Percentiles rank a stretch among this genome's conserved stretches.
These are phyloP conservation scores for Chironomus tentans DNA, from an alignment of 2,888 invertebrate species.

Conservation along the genomic window DNA sequence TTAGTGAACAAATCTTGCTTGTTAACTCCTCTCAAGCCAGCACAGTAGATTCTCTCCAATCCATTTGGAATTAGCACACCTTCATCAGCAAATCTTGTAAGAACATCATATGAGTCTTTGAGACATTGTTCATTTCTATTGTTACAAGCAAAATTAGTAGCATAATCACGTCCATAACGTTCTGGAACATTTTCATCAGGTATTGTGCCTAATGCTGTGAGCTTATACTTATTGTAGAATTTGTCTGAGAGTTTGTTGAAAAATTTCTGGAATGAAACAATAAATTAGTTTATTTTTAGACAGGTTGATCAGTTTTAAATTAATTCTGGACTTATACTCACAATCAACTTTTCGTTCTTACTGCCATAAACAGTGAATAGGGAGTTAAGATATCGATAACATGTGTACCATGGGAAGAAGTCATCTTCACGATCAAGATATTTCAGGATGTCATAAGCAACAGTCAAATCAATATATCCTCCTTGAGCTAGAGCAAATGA, in stretches of 20 bases:
- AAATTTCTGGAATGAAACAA: background rate
- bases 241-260: background rate
- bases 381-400: background rate
- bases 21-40: background rate
- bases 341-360: background rate
- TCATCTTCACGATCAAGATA: constrained; percentile 51
- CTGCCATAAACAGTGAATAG: background rate
- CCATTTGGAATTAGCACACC: background rate
- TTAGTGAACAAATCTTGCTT: background rate
- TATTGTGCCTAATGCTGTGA: background rate
- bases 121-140: background rate
- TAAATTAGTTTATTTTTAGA: no score
- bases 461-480: constrained; percentile 43
- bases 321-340: background rate
- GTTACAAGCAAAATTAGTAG: background rate
- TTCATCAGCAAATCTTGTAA: background rate
- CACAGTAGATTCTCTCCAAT: background rate
- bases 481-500: constrained; percentile 51
- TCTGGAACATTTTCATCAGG: background rate
- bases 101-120: background rate
- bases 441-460: constrained; percentile 42
- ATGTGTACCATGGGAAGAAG: constrained; percentile 46
- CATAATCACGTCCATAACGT: background rate
- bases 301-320: no score
- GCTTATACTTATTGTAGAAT: background rate